A percentile compares a stretch with the other conserved stretches of the same genome.
Evolutionary conservation across 1,140 invertebrate species (phyloP).

Genomic region (Leptonema lineaticorne): DNA sequence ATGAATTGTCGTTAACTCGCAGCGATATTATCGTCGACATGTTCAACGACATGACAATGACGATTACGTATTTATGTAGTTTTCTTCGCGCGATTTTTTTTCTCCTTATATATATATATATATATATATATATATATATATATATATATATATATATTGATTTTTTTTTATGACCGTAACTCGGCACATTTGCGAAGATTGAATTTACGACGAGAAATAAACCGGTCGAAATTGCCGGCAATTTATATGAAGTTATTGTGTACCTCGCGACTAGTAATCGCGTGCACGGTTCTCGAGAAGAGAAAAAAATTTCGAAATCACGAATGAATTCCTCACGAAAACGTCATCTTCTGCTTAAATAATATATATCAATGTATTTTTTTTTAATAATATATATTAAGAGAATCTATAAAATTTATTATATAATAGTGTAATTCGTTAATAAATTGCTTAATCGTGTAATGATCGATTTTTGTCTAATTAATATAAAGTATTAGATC

Average conservation of each 20-base stretch:
- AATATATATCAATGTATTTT: not conserved
- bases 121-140: not conserved
- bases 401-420: no score
- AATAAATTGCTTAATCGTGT: no score
- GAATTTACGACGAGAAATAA: conserved; percentile 15
- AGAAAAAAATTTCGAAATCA: conserved; percentile 12
- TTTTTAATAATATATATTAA: no score
- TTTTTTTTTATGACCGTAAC: not conserved
- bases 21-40: no score
- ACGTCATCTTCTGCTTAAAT: no score
- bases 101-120: not conserved
- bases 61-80: no score
- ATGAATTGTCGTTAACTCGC: no score
- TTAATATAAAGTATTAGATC: no score
- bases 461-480: no score
- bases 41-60: no score
- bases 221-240: conserved; percentile 4
- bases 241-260: conserved; percentile 17
- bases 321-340: conserved; percentile 13
- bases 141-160: not conserved
- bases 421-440: no score
- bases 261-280: not conserved
- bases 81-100: no score
- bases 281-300: conserved; percentile 1
- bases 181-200: not conserved